Evolutionary conservation across 2,797 vertebrate species (phyloP).

Genomic region (Labroides dimidiatus): DNA sequence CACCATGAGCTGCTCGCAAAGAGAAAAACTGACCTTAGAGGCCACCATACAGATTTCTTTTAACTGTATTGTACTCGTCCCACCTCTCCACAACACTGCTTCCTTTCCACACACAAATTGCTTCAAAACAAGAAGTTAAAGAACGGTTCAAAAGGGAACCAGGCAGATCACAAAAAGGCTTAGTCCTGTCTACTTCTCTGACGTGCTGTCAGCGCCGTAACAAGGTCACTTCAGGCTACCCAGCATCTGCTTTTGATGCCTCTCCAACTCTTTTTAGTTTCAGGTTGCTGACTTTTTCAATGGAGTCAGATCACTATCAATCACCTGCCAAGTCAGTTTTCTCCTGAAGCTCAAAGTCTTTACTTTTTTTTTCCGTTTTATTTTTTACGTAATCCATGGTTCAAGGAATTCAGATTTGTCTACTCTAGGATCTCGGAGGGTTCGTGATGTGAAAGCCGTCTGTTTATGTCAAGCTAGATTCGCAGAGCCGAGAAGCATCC

Average conservation of each 20-base stretch:
- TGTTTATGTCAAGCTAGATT: slow-evolving; percentile 58
- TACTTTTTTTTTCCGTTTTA: too few relatives aligned
- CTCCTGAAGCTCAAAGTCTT: slow-evolving; percentile 8
- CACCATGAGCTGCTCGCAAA: too few relatives aligned
- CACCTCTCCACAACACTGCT: not conserved
- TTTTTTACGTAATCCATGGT: too few relatives aligned
- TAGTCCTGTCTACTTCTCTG: slow-evolving; percentile 10
- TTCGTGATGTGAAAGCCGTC: slow-evolving; percentile 49
- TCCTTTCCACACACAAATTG: not conserved
- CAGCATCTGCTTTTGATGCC: not conserved
- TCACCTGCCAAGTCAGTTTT: slow-evolving; percentile 22
- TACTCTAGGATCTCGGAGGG: too few relatives aligned
- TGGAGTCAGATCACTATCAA: slow-evolving; percentile 21
- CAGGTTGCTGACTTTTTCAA: slow-evolving; percentile 6
- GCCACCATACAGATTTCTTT: too few relatives aligned
- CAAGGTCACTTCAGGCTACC: slow-evolving; percentile 14
- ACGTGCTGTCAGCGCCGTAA: slow-evolving; percentile 6
- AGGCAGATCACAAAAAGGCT: not conserved
- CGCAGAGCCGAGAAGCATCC: slow-evolving; percentile 40
- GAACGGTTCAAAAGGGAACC: not conserved
- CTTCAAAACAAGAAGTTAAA: not conserved
- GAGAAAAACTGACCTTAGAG: too few relatives aligned
- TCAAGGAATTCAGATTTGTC: too few relatives aligned
- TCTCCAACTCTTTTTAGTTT: slow-evolving; percentile 5
- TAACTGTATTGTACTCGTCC: too few relatives aligned